Base-by-base conservation (phyloP, 2,888 invertebrate genomes). In the Archips crataeganus region DNA sequence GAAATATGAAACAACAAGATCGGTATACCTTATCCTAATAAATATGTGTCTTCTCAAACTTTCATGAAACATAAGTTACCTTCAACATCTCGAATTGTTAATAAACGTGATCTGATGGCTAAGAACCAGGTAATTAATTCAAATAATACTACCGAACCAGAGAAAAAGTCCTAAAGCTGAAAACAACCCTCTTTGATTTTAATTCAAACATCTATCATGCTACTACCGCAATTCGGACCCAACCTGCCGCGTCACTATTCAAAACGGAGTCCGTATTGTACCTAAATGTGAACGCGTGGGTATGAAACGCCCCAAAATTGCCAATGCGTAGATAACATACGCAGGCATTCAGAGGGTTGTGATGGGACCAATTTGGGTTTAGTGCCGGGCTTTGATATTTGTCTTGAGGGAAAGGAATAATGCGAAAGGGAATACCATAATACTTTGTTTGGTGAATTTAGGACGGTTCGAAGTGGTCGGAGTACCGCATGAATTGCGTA, bases 281-380 rank as follows among this genome's bases (percentile, higher is more conserved):
- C 23, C 23, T 23, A 65, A 65, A 47, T 51, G 49, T n/a, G 11
- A n/a, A 4, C 51, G 64, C n/a, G 39, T 62, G 65, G 51, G 65
- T 34, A 51, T 15, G 51, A 51, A 49, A 39, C 36, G 34, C 8
- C 49, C 36, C 65, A 36, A 51, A 49, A 65, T 65, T 51, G 65
- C n/a, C 65, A 51, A 65, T 65, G 49, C 36, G 34, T 34, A 51
- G 65, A 51, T 65, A 65, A 65, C 49, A 49, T 65, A 49, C 51
- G 65, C 65, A n/a, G 42, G 65, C 65, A 65, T 51, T 65, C 65
- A 36, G 65, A 51, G 51, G 65, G 65, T 65, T 65, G 51, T 36
- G 65, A 65, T 65, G 49, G 36, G 36, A 36, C 36, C 65, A 65
- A 51, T 65, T 65, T 51, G 65, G 34, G 32, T 65, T 36, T 51